Evolutionary conservation across 1,140 invertebrate genomes (phyloP), one percentile per base, ranked within the genome.

Genomic region (Drosophila parvula): DNA sequence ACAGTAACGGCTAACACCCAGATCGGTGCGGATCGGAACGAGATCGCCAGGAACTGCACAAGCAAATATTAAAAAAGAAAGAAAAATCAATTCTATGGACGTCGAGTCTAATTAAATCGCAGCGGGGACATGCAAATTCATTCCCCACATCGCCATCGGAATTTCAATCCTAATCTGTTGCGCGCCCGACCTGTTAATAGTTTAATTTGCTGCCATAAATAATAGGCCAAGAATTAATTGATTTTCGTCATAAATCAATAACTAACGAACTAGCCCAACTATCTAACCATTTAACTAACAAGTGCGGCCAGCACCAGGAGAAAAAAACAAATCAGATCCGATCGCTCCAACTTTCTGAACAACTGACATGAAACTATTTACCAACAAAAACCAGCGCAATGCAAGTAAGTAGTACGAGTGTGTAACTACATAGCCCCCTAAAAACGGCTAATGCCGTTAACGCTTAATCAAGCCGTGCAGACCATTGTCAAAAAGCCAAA

Each of bases 381-480:
- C 83, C 65, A 86, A 79, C 53, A 67, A 88, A 79, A 89, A 67
- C 38, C 83, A 86, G 73, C 83, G 83, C 79, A 89, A 86, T 86
- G 77, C 83, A 89, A 88, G 83, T 86, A 81, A 86, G 83, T 86
- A 85, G 34, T 32, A 40, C 12, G 51, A 55, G 12, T 36, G 50
- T 36, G 50, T 38, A 55, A 55, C 22, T 40, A 22, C 22, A 22
- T 22, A 48, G 50, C 40, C 64, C 64, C 36, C 41, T 38, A 59
- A 48, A 56, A 40, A 51, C n/a, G n/a, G 50, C 58, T 41, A 76
- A 58, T 38, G 50, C 40, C 30, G 27, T 55, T 55, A 32, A 16
- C 48, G 63, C 57, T 84, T 84, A 84, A 84, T 84, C 81, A 86
- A 78, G 83, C 65, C 65, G 58, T 78, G 50, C 53, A 27, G 53